Percentiles rank a stretch among this genome's conserved stretches.
Conservation (phyloP, 2,797 vertebrate genomes). For the Sebastes elongatus region DNA sequence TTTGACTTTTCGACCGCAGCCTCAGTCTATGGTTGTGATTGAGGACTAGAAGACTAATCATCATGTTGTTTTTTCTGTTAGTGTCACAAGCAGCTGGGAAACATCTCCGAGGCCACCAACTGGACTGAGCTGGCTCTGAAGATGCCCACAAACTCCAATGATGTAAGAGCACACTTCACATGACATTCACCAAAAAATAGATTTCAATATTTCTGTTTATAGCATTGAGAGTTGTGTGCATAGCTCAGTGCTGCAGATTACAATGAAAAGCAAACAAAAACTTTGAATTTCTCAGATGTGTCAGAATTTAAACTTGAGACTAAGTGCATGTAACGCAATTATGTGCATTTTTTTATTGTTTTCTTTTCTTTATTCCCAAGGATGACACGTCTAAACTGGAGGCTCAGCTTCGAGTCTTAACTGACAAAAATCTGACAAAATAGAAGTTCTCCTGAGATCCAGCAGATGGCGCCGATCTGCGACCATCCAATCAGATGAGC, state of each 20-base stretch:
- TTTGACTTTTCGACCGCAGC: too few relatives aligned
- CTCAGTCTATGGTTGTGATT: too few relatives aligned
- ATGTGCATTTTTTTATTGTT: neutral
- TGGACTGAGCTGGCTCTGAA: slow-evolving; percentile 87
- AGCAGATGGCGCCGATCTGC: neutral
- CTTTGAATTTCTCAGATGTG: too few relatives aligned
- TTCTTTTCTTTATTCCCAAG: slow-evolving; percentile 37
- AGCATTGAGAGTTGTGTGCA: neutral
- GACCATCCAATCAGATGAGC: neutral
- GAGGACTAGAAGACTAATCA: neutral
- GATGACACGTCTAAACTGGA: slow-evolving; percentile 62
- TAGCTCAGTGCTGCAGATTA: neutral
- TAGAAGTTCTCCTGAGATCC: neutral
- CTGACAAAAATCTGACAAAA: slow-evolving; percentile 22
- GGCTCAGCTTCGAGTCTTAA: slow-evolving; percentile 63
- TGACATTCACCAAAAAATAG: neutral
- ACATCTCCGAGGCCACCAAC: slow-evolving; percentile 80
- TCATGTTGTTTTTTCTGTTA: slow-evolving; percentile 44
- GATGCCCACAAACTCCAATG: slow-evolving; percentile 70
- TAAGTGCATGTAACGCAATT: too few relatives aligned
- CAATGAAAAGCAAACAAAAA: too few relatives aligned
- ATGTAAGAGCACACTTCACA: slow-evolving; percentile 52
- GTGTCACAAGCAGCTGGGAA: slow-evolving; percentile 93
- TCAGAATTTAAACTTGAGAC: too few relatives aligned
- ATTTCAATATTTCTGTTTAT: neutral